phyloP scores from a whole-genome alignment of 2,797 vertebrate genomes.

The Trachurus trachurus region DNA sequence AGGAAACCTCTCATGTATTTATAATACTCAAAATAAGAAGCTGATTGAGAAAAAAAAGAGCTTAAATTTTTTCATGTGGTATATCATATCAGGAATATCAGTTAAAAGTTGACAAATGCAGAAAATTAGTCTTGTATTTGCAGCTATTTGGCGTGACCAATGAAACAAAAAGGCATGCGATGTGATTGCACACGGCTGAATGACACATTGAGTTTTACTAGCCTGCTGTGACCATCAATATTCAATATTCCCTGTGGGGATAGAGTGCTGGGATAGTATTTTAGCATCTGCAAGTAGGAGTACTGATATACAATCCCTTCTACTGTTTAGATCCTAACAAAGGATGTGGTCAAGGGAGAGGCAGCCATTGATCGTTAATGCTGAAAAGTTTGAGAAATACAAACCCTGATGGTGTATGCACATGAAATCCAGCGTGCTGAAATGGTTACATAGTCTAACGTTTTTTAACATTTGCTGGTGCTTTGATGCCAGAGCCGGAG shows the following conservation, averaged over 20 bases:
- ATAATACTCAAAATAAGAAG: background rate
- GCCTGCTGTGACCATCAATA: constrained; percentile 40
- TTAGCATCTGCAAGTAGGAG: constrained; percentile 57
- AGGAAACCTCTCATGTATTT: background rate
- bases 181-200: constrained; percentile 26
- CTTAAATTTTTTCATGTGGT: background rate
- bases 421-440: background rate
- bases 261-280: constrained; percentile 46
- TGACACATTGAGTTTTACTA: constrained; percentile 30
- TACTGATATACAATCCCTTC: constrained; percentile 48
- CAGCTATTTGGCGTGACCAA: constrained; percentile 10
- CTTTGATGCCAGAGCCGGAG: constrained; percentile 37
- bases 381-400: constrained; percentile 27
- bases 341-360: constrained; percentile 56
- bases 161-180: constrained; percentile 40
- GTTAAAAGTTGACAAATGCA: background rate
- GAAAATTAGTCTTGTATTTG: background rate
- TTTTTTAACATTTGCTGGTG: constrained; percentile 25
- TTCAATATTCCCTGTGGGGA: constrained; percentile 47
- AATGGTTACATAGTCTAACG: constrained; percentile 7
- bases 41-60: background rate
- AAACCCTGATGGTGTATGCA: constrained; percentile 18
- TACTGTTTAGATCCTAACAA: constrained; percentile 47
- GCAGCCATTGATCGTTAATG: constrained; percentile 45
- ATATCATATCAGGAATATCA: background rate